Conservation (phyloP, 2,797 vertebrate genomes). For the Ctenopoma kingsleyae region DNA sequence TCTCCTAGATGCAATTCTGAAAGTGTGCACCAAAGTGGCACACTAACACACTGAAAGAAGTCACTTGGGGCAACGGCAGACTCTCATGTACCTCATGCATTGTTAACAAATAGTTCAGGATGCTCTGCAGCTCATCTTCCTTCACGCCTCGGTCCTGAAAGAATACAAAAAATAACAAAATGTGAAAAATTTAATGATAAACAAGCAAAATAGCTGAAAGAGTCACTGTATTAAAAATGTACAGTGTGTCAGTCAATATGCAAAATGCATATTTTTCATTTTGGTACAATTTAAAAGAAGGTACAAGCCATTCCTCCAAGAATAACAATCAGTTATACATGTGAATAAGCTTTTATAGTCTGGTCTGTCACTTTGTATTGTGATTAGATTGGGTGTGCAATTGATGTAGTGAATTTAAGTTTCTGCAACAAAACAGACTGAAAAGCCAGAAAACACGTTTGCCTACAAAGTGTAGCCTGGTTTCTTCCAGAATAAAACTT, state of each 20-base stretch:
- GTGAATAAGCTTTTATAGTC: not conserved
- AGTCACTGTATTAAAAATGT: not conserved
- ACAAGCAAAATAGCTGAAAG: not conserved
- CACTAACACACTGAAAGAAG: conserved; percentile 29
- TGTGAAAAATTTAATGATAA: conserved; percentile 1
- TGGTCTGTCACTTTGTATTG: conserved; percentile 16
- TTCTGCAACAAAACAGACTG: conserved; percentile 33
- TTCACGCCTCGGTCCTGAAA: conserved; percentile 93
- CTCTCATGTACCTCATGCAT: conserved; percentile 91
- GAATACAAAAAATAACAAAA: conserved; percentile 7
- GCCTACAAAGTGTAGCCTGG: not conserved
- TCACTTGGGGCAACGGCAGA: conserved; percentile 6
- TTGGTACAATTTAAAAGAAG: not conserved
- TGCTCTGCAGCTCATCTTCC: conserved; percentile 96
- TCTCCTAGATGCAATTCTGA: conserved; percentile 19
- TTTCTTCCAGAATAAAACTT: not conserved
- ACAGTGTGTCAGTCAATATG: not conserved
- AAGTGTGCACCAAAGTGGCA: conserved; percentile 21
- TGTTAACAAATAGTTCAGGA: conserved; percentile 96
- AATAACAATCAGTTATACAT: not conserved
- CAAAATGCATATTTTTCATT: not conserved
- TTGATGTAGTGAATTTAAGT: conserved; percentile 22
- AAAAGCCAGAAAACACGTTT: conserved; percentile 36
- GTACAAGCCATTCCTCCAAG: not conserved
- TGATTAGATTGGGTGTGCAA: not conserved